These are phyloP conservation scores for Pungitius pungitius DNA, from an alignment of 2,113 vertebrate genomes.

Conservation along the genomic window DNA sequence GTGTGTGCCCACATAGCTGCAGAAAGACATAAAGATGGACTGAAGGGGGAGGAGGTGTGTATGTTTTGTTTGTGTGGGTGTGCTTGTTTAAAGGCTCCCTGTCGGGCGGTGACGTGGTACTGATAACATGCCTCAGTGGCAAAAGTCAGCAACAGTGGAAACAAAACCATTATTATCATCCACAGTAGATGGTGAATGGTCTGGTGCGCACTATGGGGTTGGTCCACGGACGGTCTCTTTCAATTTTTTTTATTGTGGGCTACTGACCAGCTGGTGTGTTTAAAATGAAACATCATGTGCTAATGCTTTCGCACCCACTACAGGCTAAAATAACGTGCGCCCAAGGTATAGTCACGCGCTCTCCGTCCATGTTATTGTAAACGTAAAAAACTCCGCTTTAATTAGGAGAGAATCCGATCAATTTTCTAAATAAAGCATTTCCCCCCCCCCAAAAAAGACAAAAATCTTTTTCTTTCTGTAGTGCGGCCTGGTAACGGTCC, in stretches of 20 bases:
- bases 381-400: too few species aligned
- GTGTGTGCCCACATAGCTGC: background rate
- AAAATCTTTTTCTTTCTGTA: too few species aligned
- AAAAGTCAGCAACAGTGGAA: conserved; percentile 26
- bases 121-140: conserved; percentile 27
- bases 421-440: too few species aligned
- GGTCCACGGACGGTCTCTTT: background rate
- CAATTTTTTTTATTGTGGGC: background rate
- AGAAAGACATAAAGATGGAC: conserved; percentile 12
- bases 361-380: too few species aligned
- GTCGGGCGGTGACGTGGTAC: conserved; percentile 25
- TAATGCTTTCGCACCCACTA: too few species aligned
- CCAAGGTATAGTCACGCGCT: too few species aligned
- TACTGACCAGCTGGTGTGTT: background rate
- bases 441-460: too few species aligned
- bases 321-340: too few species aligned
- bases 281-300: background rate
- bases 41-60: conserved; percentile 18
- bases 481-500: too few species aligned
- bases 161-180: conserved; percentile 5
- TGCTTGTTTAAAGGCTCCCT: conserved; percentile 43
- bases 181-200: conserved; percentile 27
- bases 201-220: background rate
- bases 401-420: too few species aligned
- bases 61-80: conserved; percentile 41